These are phyloP conservation scores for Chrysomela aeneicollis DNA, from an alignment of 2,888 invertebrate species.

Conservation along the genomic window DNA sequence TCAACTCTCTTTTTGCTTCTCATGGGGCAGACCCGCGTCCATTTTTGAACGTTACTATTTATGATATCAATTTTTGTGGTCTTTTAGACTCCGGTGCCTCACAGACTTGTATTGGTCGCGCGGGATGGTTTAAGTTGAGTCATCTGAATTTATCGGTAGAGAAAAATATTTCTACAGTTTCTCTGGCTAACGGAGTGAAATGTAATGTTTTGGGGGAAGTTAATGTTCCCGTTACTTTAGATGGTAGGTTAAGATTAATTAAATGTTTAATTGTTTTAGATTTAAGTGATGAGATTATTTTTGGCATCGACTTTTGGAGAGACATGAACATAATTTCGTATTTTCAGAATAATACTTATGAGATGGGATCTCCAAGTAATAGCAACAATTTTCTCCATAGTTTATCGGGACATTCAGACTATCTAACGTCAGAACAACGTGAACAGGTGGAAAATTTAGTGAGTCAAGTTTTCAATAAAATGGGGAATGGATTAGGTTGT, in stretches of 20 bases:
- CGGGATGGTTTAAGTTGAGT: constrained; percentile 22
- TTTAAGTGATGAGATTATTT: too few species aligned
- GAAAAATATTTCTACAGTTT: constrained; percentile 3
- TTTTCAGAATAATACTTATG: constrained; percentile 5
- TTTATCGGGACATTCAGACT: background rate
- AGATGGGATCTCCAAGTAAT: background rate
- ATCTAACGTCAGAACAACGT: background rate
- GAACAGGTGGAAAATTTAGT: background rate
- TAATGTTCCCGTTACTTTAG: constrained; percentile 22
- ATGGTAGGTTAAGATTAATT: constrained; percentile 20
- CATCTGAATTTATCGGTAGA: constrained; percentile 15
- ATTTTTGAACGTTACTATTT: constrained; percentile 26
- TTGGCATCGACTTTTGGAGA: constrained; percentile 30
- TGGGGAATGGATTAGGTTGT: constrained; percentile 22
- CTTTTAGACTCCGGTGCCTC: constrained; percentile 25
- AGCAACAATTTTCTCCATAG: background rate
- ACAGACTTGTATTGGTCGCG: constrained; percentile 14
- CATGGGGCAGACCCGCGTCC: constrained; percentile 18
- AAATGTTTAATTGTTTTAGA: constrained; percentile 22
- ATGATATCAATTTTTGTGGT: constrained; percentile 19
- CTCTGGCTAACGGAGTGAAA: constrained; percentile 14
- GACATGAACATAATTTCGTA: constrained; percentile 27
- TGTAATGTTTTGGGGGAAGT: constrained; percentile 26
- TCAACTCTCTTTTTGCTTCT: constrained; percentile 19
- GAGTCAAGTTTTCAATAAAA: constrained; percentile 8